phyloP scores from a whole-genome alignment of 1,140 invertebrate genomes.

The Hyles vespertilio region DNA sequence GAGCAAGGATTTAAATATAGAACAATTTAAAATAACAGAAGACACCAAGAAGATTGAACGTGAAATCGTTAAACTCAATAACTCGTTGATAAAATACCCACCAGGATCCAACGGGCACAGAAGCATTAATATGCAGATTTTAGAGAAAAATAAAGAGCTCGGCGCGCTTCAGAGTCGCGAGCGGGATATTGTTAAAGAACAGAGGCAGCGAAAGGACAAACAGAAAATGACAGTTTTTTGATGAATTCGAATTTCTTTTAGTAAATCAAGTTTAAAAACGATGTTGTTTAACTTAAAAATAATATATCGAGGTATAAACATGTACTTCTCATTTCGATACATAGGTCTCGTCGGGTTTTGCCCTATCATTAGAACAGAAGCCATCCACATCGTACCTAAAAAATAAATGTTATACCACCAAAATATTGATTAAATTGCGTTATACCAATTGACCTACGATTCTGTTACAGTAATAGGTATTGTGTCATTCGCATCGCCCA shows the following conservation, averaged over 20 bases:
- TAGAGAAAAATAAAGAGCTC: constrained; percentile 79
- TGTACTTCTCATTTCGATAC: too few species aligned
- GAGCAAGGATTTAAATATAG: constrained; percentile 83
- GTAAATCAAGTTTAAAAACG: not conserved
- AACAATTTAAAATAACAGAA: constrained; percentile 84
- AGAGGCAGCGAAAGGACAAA: constrained; percentile 80
- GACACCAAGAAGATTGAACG: constrained; percentile 81
- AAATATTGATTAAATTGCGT: too few species aligned
- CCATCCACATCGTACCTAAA: too few species aligned
- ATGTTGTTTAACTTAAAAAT: not conserved
- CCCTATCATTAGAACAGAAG: too few species aligned
- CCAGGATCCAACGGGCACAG: constrained; percentile 77
- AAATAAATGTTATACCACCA: too few species aligned
- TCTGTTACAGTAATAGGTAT: too few species aligned
- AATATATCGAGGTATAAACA: not conserved
- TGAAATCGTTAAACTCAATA: constrained; percentile 81
- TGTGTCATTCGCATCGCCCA: too few species aligned
- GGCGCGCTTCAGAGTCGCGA: constrained; percentile 77
- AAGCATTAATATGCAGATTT: constrained; percentile 77
- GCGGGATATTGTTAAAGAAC: constrained; percentile 80
- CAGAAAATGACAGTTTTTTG: constrained; percentile 68
- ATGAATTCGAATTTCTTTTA: not conserved
- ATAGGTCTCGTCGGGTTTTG: too few species aligned
- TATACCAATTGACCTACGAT: too few species aligned
- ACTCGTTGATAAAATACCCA: constrained; percentile 78